phyloP scores from a whole-genome alignment of 2,113 vertebrate species.

The Thoracochromis brauschi region DNA sequence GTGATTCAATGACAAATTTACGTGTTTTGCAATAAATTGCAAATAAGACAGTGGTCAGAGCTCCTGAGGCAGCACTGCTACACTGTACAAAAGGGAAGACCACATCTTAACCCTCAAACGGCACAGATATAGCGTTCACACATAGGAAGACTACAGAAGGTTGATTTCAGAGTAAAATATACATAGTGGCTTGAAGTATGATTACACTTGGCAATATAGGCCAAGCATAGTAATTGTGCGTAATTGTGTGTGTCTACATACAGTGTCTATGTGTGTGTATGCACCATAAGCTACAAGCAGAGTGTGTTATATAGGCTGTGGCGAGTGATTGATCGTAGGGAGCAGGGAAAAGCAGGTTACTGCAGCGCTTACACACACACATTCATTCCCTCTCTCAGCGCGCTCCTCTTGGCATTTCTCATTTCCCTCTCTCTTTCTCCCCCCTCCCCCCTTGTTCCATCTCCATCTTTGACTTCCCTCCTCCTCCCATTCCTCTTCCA shows the following conservation, averaged over 20 bases:
- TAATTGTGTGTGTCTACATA: neutral
- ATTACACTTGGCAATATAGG: constrained; percentile 13
- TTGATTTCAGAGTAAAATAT: neutral
- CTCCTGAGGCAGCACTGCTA: neutral
- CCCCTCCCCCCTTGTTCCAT: constrained; percentile 3
- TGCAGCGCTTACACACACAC: constrained; percentile 47
- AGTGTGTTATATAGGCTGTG: constrained; percentile 46
- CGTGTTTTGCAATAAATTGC: neutral
- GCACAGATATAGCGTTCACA: neutral
- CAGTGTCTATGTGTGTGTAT: neutral
- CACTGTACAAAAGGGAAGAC: neutral
- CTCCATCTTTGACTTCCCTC: constrained; percentile 26
- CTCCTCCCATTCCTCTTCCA: constrained; percentile 15
- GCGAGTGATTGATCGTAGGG: constrained; percentile 63
- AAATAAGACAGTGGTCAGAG: neutral
- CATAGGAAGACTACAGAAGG: neutral
- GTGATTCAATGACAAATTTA: neutral
- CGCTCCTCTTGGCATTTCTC: constrained; percentile 7
- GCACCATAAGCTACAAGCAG: constrained; percentile 8
- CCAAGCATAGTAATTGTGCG: neutral
- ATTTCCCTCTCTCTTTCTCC: constrained; percentile 3
- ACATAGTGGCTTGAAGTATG: constrained; percentile 1
- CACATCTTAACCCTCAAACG: neutral
- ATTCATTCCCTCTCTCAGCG: neutral
- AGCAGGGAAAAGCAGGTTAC: constrained; percentile 70